These are phyloP conservation scores for Troides oblongomaculatus DNA, from an alignment of 2,888 invertebrate genomes.

Conservation along the genomic window DNA sequence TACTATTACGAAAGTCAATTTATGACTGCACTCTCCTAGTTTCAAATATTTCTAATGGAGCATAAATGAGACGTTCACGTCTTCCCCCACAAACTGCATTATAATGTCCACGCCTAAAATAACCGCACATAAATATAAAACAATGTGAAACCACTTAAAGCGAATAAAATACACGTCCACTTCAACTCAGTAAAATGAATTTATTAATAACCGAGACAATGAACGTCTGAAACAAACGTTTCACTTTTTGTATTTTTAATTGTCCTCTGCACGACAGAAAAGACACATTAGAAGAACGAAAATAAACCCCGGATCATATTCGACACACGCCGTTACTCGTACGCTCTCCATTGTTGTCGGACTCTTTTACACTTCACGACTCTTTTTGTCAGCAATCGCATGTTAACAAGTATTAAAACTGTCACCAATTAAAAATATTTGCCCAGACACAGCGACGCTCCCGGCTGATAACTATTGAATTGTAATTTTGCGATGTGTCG, in stretches of 20 bases:
- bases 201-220: constrained; percentile 81
- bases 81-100: constrained; percentile 79
- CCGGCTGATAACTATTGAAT: constrained; percentile 70
- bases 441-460: constrained; percentile 39
- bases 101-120: constrained; percentile 78
- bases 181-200: constrained; percentile 79
- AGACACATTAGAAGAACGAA: constrained; percentile 77
- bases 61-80: constrained; percentile 75
- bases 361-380: constrained; percentile 24
- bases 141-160: constrained; percentile 81
- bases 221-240: constrained; percentile 79
- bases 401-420: constrained; percentile 54
- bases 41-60: constrained; percentile 79
- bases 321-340: constrained; percentile 49
- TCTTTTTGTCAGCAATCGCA: constrained; percentile 38
- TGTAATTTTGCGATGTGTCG: constrained; percentile 73
- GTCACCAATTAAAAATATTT: constrained; percentile 58
- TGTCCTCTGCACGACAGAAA: constrained; percentile 76
- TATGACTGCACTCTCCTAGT: constrained; percentile 78
- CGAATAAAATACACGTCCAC: constrained; percentile 80
- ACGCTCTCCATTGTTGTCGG: constrained; percentile 31
- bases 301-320: constrained; percentile 78
- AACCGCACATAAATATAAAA: constrained; percentile 80
- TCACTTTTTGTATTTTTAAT: constrained; percentile 80
- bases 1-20: constrained; percentile 76